Evolutionary conservation across 2,888 invertebrate genomes (phyloP).

Genomic region (Calliopum simillimum): DNA sequence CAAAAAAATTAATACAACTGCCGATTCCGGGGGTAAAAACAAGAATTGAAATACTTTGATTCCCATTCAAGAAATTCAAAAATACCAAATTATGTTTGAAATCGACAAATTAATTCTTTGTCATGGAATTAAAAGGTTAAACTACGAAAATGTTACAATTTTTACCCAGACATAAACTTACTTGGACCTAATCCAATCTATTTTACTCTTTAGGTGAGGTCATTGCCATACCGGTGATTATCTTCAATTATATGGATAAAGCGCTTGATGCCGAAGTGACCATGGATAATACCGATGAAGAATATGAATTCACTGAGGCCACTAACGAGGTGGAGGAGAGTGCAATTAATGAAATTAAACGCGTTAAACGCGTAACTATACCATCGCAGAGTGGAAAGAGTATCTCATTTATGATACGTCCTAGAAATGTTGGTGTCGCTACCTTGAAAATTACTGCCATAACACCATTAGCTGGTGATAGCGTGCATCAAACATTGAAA

Average conservation of each 20-base stretch:
- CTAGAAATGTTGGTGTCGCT: slow-evolving; percentile 77
- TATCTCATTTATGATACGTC: slow-evolving; percentile 87
- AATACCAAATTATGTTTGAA: too few species aligned
- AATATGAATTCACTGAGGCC: slow-evolving; percentile 84
- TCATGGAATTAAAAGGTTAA: too few species aligned
- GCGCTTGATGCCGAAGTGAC: slow-evolving; percentile 84
- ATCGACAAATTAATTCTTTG: too few species aligned
- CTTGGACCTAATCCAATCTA: not conserved
- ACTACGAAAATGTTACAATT: too few species aligned
- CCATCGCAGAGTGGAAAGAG: slow-evolving; percentile 80
- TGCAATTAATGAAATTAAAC: slow-evolving; percentile 69
- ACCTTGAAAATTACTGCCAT: slow-evolving; percentile 82
- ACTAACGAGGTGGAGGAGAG: slow-evolving; percentile 80
- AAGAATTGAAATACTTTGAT: too few species aligned
- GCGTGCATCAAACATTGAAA: slow-evolving; percentile 77
- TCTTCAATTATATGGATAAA: slow-evolving; percentile 88
- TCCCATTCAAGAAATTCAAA: too few species aligned
- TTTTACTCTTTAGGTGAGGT: slow-evolving; percentile 78
- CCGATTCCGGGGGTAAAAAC: too few species aligned
- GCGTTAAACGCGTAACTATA: slow-evolving; percentile 70
- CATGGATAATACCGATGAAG: slow-evolving; percentile 82
- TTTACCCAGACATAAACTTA: too few species aligned
- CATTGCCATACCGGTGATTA: slow-evolving; percentile 85
- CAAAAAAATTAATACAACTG: not conserved
- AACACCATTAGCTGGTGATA: slow-evolving; percentile 81